phyloP scores from a whole-genome alignment of 2,888 invertebrate species.

The Napeogenes sylphis region DNA sequence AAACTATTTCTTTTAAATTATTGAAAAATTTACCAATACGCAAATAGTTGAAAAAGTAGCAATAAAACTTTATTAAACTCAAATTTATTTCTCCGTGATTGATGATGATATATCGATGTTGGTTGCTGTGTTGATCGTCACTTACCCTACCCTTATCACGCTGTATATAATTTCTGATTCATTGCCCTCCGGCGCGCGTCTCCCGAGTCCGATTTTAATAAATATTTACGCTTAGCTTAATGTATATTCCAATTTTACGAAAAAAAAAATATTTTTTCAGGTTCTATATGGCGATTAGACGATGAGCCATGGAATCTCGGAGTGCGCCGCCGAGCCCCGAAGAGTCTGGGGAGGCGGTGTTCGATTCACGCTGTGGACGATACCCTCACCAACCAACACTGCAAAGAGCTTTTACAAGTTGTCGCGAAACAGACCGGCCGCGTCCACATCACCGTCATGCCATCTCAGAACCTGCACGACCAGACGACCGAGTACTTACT shows the following conservation, averaged over 20 bases:
- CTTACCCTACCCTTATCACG: constrained; percentile 75
- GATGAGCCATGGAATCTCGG: constrained; percentile 77
- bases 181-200: constrained; percentile 63
- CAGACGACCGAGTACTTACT: constrained; percentile 70
- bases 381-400: constrained; percentile 79
- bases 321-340: constrained; percentile 78
- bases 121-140: constrained; percentile 72
- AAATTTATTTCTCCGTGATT: constrained; percentile 70
- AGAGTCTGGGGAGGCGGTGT: constrained; percentile 79
- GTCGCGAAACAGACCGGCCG: constrained; percentile 62
- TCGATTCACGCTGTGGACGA: constrained; percentile 86
- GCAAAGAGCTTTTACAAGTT: constrained; percentile 68
- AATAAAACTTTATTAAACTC: constrained; percentile 59
- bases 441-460: constrained; percentile 68
- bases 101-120: constrained; percentile 77
- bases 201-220: constrained; percentile 47
- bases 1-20: not conserved
- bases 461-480: constrained; percentile 65
- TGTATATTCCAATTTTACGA: constrained; percentile 10
- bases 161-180: constrained; percentile 71
- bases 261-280: constrained; percentile 51
- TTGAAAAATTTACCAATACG: constrained; percentile 20
- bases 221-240: constrained; percentile 19
- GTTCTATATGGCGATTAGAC: constrained; percentile 62
- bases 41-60: constrained; percentile 41